phyloP scores from a whole-genome alignment of 2,113 vertebrate genomes.

The Cottus gobio region DNA sequence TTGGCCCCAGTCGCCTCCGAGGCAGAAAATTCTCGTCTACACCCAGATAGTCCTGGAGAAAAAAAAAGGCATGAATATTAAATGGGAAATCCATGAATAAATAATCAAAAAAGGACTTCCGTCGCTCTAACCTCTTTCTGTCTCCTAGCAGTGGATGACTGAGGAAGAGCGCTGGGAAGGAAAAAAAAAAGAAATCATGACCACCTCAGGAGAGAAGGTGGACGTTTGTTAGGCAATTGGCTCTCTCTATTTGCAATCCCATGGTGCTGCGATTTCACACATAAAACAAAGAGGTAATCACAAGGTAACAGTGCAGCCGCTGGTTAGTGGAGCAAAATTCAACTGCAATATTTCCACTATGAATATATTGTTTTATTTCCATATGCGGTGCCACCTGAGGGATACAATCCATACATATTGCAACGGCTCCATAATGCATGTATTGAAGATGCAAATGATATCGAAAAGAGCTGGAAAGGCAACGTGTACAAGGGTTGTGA shows the following conservation, averaged over 20 bases:
- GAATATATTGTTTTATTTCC: slow-evolving; percentile 54
- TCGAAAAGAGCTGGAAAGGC: slow-evolving; percentile 37
- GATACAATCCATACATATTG: slow-evolving; percentile 60
- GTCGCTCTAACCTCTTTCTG: slow-evolving; percentile 68
- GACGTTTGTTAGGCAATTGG: slow-evolving; percentile 76
- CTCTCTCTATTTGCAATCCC: slow-evolving; percentile 67
- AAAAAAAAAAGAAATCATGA: slow-evolving; percentile 41
- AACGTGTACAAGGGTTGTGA: slow-evolving; percentile 40
- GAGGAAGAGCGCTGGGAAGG: slow-evolving; percentile 57
- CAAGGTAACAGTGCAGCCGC: slow-evolving; percentile 58
- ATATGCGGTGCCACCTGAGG: slow-evolving; percentile 54
- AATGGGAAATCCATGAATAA: slow-evolving; percentile 84
- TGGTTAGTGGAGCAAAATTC: slow-evolving; percentile 55
- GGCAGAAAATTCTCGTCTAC: slow-evolving; percentile 79
- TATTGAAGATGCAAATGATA: slow-evolving; percentile 65
- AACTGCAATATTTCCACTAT: slow-evolving; percentile 68
- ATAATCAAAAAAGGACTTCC: slow-evolving; percentile 79
- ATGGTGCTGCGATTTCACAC: slow-evolving; percentile 57
- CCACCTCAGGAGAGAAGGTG: slow-evolving; percentile 64
- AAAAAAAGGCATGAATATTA: slow-evolving; percentile 85
- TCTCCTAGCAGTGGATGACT: slow-evolving; percentile 69
- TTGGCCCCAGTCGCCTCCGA: slow-evolving; percentile 71
- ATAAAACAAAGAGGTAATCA: slow-evolving; percentile 73
- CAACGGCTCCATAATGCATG: slow-evolving; percentile 61
- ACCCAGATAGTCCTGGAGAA: slow-evolving; percentile 78